Conservation (phyloP, 30 jellyfish, hydroid and myxozoan species). For the Hydra vulgaris region DNA sequence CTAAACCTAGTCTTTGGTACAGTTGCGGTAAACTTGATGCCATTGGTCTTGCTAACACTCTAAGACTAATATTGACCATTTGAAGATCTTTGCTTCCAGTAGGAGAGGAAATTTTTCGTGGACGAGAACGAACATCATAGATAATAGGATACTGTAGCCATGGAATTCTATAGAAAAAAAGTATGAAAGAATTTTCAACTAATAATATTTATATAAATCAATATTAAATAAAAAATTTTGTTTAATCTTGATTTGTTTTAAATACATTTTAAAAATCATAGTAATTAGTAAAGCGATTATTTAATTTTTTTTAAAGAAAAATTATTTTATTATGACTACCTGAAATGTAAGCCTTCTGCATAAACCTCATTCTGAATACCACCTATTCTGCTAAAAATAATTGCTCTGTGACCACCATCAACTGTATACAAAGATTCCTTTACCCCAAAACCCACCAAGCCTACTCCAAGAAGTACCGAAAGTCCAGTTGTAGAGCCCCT, state of each 20-base stretch:
- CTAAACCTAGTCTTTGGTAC: constrained; percentile 94
- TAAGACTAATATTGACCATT: constrained; percentile 89
- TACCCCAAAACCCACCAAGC: constrained; percentile 59
- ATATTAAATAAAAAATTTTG: no score
- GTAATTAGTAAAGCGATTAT: not conserved
- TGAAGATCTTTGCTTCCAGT: constrained; percentile 99
- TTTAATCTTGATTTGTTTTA: not conserved
- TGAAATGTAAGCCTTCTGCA: constrained; percentile 92
- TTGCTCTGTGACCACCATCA: constrained; percentile 99
- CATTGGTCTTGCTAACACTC: constrained; percentile 90
- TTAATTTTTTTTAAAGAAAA: no score
- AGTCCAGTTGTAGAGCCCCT: constrained; percentile 68
- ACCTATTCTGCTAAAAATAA: constrained; percentile 87
- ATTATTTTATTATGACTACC: constrained; percentile 29
- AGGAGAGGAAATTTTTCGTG: constrained; percentile 83
- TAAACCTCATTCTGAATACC: constrained; percentile 80
- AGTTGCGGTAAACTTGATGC: constrained; percentile 72
- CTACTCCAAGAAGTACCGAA: constrained; percentile 76
- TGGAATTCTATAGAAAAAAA: constrained; percentile 54
- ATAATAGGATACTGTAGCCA: constrained; percentile 98
- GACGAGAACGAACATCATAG: constrained; percentile 88
- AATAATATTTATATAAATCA: no score
- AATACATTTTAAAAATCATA: no score
- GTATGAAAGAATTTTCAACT: no score
- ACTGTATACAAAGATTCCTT: constrained; percentile 82